Evolutionary conservation across 2,113 vertebrate genomes (phyloP), one percentile per base, ranked within the genome.

Genomic region (Chunga burmeisteri): DNA sequence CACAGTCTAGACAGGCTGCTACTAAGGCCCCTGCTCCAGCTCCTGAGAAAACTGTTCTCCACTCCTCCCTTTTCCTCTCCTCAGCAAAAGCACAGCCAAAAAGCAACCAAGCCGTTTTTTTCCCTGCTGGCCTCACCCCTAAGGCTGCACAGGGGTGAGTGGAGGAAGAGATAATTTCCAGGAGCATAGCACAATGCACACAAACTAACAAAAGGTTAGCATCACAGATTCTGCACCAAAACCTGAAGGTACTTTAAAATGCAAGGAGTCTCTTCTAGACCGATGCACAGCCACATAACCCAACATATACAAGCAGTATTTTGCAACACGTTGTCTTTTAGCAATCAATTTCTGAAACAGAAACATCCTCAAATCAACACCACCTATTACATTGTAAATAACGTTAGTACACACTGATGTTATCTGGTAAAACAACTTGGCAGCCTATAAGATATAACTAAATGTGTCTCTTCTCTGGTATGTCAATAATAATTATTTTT

Each of bases 401-500:
- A 88, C 8, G 2, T 86, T 90, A 89, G 53, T 87, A 96, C 84
- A 94, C 82, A 42, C 52, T 86, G 46, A 97, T 82, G 80, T 82
- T 86, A 92, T 67, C 88, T 66, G 14, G 10, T 59, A 53, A 82
- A 94, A 88, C 19, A 59, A 85, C 70, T 56, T 53, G 26, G 74
- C 59, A 85, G 74, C 55, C 58, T 85, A 2, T 59, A 81, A 46
- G 15, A 72, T 6, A 74, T 70, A 96, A 97, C 68, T 91, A 79
- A 62, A 87, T 42, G 61, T 40, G 30, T 65, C 61, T 61, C 34
- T 91, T 93, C 83, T 50, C 91, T 66, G 55, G 46, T 72, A 73
- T 40, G 62, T 47, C 94, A 90, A 75, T 92, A 92, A 93, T 81
- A 89, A 95, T 96, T 93, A 52, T 87, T 97, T 95, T 91, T 74